These are phyloP conservation scores for Pollicipes pollicipes DNA, from an alignment of 1,140 invertebrate genomes.

Conservation along the genomic window DNA sequence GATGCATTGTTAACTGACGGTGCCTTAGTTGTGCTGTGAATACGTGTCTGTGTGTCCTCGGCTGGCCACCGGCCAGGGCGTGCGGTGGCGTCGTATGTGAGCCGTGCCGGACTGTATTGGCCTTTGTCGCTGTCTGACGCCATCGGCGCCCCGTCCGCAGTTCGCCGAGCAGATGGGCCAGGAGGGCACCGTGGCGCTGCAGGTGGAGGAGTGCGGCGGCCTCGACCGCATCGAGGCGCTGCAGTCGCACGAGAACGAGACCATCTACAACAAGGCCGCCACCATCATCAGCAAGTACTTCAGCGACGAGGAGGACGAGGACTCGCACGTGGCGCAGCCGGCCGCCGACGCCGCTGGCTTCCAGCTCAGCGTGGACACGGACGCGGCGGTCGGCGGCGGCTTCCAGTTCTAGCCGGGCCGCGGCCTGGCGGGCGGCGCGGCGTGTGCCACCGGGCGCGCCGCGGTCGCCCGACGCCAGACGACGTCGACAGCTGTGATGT, in stretches of 20 bases:
- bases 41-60: too few species aligned
- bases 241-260: conserved; percentile 50
- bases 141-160: neutral
- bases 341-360: neutral
- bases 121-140: neutral
- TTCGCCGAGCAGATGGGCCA: neutral
- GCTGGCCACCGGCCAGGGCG: too few species aligned
- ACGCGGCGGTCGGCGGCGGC: neutral
- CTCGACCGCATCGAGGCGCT: conserved; percentile 53
- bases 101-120: too few species aligned
- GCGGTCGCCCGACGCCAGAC: neutral
- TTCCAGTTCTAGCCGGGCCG: neutral
- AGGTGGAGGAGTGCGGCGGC: conserved; percentile 42
- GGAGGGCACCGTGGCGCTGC: conserved; percentile 24
- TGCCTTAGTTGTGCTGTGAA: too few species aligned
- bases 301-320: conserved; percentile 29
- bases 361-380: neutral
- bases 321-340: neutral
- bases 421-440: too few species aligned
- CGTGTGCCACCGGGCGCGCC: too few species aligned
- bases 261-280: conserved; percentile 63
- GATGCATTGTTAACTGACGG: too few species aligned
- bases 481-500: neutral
- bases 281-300: conserved; percentile 69
- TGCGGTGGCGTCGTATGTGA: too few species aligned